Base-by-base conservation (phyloP, 2,888 invertebrate species). In the Myopa tessellatipennis region DNA sequence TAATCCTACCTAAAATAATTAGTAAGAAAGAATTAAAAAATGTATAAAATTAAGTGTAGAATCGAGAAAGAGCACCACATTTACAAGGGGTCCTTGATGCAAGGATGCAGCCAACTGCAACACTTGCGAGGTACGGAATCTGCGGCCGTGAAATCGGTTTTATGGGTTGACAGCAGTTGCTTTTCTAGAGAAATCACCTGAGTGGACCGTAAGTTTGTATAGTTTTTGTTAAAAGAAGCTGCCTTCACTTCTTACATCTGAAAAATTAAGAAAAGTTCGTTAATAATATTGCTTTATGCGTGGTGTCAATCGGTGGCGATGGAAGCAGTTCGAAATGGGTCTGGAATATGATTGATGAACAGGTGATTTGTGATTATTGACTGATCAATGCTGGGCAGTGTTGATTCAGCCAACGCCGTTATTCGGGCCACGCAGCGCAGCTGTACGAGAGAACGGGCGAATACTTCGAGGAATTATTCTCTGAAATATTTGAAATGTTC, bases 161-260 rank as follows among this genome's bases (percentile, higher is more conserved):
- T 14, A 12, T 55, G 55, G 5, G 10, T 55, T n/a, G 50, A 14
- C 50, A 14, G 8, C 36, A 65, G 26, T 36, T 14, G 36, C 1
- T 65, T 65, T 6, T 60, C n/a, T 72, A 60, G 72, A 74, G 38
- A 75, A 45, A 69, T 76, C 77, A 77, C 77, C 77, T 77, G 72
- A 77, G 77, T 58, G 18, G 71, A 70, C 45, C 8, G 36, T 50
- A 50, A 26, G 52, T 74, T 68, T 67, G 70, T 8, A 6, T 61
- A 73, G 61, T 38, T 67, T 67, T 50, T 8, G 36, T 34, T 50
- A 38, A 55, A 55, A 38, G 6, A 69, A 69, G 68, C 58, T 45
- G 6, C 10, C 5, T 10, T 70, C 65, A 77, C 72, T 77, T 71
- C 67, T 77, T 65, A 77, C 67, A 77, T 77, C 77, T 77, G 77